These are phyloP conservation scores for Leptinotarsa juncta DNA, from an alignment of 2,888 invertebrate genomes.

Conservation along the genomic window DNA sequence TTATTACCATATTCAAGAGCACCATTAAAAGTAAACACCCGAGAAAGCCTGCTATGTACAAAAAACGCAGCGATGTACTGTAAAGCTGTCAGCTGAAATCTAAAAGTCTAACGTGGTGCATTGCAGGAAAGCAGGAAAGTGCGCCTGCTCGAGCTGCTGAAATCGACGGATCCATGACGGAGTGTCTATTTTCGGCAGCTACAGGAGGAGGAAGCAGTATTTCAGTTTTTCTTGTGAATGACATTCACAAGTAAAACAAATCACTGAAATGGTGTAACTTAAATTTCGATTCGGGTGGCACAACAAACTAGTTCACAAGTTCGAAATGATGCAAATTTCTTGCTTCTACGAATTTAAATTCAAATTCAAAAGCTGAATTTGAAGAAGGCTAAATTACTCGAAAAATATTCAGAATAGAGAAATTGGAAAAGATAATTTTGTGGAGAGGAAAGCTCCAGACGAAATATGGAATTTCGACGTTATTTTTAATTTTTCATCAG, in stretches of 20 bases:
- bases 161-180: conserved; percentile 8
- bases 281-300: no score
- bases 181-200: conserved; percentile 7
- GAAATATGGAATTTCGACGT: no score
- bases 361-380: no score
- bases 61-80: background rate
- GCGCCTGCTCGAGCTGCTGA: conserved; percentile 36
- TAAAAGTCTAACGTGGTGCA: conserved; percentile 41
- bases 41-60: background rate
- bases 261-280: background rate
- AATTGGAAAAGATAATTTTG: no score
- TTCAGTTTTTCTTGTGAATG: background rate
- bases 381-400: no score
- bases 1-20: conserved; percentile 18
- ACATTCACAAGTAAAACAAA: background rate
- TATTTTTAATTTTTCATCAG: no score
- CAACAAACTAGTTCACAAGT: no score
- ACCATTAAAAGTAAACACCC: conserved; percentile 20
- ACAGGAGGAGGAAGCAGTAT: background rate
- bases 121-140: conserved; percentile 46
- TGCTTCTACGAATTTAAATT: no score
- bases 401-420: no score
- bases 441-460: no score
- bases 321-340: no score
- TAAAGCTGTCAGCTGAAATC: conserved; percentile 10